These are phyloP conservation scores for Heterochromis multidens DNA, from an alignment of 2,113 vertebrate species.

Conservation along the genomic window DNA sequence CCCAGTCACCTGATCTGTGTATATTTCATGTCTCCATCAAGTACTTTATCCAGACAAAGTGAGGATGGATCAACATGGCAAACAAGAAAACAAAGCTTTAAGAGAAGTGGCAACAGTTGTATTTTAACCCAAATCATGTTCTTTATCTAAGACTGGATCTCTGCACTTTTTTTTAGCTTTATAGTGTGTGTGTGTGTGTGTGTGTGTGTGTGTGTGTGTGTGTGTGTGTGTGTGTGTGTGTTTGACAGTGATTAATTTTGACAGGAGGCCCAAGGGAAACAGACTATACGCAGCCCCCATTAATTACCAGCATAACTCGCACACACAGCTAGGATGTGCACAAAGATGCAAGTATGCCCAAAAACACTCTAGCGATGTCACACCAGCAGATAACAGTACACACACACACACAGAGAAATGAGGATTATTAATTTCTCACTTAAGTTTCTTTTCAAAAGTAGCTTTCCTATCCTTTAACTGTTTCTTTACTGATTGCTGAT, in stretches of 20 bases:
- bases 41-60: not conserved
- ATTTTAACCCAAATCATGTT: not conserved
- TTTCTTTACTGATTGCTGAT: not conserved
- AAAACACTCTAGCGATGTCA: not conserved
- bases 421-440: not conserved
- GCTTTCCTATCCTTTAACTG: not conserved
- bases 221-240: not conserved
- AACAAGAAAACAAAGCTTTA: not conserved
- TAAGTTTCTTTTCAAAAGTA: not conserved
- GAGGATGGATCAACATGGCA: not conserved
- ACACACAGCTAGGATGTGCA: not conserved
- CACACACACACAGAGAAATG: not conserved
- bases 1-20: not conserved
- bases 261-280: conserved; percentile 44
- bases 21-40: not conserved
- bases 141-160: not conserved
- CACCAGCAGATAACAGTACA: not conserved
- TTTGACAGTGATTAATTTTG: conserved; percentile 46
- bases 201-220: not conserved
- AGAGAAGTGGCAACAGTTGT: not conserved
- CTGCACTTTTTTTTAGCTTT: not conserved
- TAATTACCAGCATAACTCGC: conserved; percentile 42
- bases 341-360: conserved; percentile 12
- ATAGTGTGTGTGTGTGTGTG: not conserved
- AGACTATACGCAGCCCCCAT: conserved; percentile 27